Percentiles rank a stretch among this genome's conserved stretches.
phyloP scores from a whole-genome alignment of 2,113 vertebrate species.

The mouse (Mus musculus) region GRCm39 chr7:57016501-57017000 shows the following conservation, averaged over 20 bases:
- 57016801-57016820: accelerated
- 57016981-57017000: no score
- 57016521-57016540: not conserved
- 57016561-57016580: no score
- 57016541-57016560: not conserved
- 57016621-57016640: not conserved
- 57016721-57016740: not conserved
- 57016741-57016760: not conserved
- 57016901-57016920: not conserved
- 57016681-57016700: not conserved
- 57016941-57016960: no score
- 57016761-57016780: no score
- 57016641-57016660: not conserved
- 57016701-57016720: accelerated
- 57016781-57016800: no score
- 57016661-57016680: not conserved
- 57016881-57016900: no score
- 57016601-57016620: not conserved
- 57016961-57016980: no score
- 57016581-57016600: no score
- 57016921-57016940: no score
- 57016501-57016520: not conserved
- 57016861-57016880: no score
- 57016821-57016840: not conserved
- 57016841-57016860: no score